A percentile compares a stretch with the other conserved stretches of the same genome.
Conservation (phyloP, 2,797 vertebrate species). For the Taenioides sp. region DNA sequence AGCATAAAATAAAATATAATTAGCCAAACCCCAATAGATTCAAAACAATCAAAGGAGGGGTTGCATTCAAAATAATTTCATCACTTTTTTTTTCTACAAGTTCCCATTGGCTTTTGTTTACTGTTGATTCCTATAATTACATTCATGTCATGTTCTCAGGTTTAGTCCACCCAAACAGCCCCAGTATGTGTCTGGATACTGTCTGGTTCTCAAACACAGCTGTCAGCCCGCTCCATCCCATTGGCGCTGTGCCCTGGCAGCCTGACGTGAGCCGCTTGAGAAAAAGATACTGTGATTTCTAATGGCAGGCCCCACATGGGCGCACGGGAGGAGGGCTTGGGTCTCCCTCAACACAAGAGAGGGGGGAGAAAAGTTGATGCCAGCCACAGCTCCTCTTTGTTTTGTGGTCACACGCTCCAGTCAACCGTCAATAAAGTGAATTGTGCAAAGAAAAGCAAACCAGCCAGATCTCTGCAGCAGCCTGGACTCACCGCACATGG, state of each 20-base stretch:
- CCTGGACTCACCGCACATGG: slow-evolving; percentile 13
- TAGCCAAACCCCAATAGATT: not conserved
- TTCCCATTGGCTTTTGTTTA: not conserved
- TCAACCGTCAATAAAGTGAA: slow-evolving; percentile 70
- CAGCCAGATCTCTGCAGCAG: slow-evolving; percentile 7
- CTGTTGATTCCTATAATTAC: not conserved
- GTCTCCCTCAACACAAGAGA: slow-evolving; percentile 56
- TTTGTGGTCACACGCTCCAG: slow-evolving; percentile 62
- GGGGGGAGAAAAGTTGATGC: slow-evolving; percentile 60
- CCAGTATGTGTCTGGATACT: slow-evolving; percentile 42
- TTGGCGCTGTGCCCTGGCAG: slow-evolving; percentile 39
- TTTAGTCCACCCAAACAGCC: slow-evolving; percentile 21
- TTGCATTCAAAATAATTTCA: not conserved
- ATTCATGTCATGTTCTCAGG: slow-evolving; percentile 10
- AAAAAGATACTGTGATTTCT: slow-evolving; percentile 48
- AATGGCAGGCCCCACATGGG: slow-evolving; percentile 58
- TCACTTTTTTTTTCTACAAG: not conserved
- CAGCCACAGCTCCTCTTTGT: slow-evolving; percentile 69
- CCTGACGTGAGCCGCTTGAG: slow-evolving; percentile 64
- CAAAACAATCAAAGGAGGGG: not conserved
- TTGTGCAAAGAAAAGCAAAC: slow-evolving; percentile 40
- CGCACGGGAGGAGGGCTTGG: slow-evolving; percentile 32
- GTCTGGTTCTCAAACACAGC: slow-evolving; percentile 59
- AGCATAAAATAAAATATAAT: not conserved
- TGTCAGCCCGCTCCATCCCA: slow-evolving; percentile 35